Evolutionary conservation across 2,797 vertebrate genomes (phyloP), one percentile per base, ranked within the genome.

Genomic region (Mormyrops boulengeri): DNA sequence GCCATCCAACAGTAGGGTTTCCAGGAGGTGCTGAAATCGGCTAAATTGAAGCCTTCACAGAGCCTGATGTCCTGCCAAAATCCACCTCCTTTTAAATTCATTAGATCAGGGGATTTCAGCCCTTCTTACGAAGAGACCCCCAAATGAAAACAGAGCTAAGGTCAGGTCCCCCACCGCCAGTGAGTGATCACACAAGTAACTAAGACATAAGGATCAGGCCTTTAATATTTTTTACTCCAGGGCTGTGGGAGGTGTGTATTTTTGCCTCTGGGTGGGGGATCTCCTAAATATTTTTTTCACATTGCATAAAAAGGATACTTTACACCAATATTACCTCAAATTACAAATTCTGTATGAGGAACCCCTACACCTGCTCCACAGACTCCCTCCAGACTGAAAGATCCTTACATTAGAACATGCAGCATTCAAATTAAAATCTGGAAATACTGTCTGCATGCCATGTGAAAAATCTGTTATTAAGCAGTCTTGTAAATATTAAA

Each of bases 21-120:
- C 53, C 69, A 34, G 26, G 55, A 85, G 89, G 60, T 73, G 55
- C 41, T 89, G 73, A 90, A 88, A 87, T 53, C 8, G 69, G n/a
- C 66, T 88, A 89, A 53, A 34, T 89, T 85, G 26, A 89, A 88
- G 66, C 86, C 52, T 55, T 89, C 62, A 62, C 9, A 38, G 62
- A 38, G 91, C 69, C 77, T 52, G 30, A 88, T 2, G 60, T 26
- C 47, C 88, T 85, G 88, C 62, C 87, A 88, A 89, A 88, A 89
- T 66, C 62, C 66, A 19, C 30, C 85, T 90, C 86, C 80, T 47
- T 84, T 90, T 11, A 52, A 60, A 17, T 88, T 89, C 53, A 57
- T 19, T 57, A 57, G 53, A 57, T 57, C 17, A 57, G 53, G 53
- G 17, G 19, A 57, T 57, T n/a, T 57, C 53, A 57, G 53, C 53